These are phyloP conservation scores for Rana temporaria DNA, from an alignment of 2,113 vertebrate species.

Conservation along the genomic window DNA sequence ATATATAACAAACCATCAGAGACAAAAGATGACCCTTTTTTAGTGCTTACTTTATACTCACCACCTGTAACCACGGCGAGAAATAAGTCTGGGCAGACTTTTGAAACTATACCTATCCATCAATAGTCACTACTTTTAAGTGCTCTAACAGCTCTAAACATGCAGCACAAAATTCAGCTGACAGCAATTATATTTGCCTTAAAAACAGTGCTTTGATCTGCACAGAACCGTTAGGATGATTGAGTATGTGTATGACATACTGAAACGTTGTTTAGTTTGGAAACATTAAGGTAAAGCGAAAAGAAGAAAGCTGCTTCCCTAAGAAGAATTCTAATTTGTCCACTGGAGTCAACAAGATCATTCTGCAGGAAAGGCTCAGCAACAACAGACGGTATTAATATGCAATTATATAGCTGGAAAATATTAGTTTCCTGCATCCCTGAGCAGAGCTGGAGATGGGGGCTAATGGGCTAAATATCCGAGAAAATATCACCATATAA, in stretches of 20 bases:
- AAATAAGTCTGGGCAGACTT: background rate
- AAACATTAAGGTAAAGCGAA: conserved; percentile 24
- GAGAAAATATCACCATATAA: background rate
- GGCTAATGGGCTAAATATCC: background rate
- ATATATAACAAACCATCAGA: background rate
- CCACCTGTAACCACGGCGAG: background rate
- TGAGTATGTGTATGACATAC: conserved; percentile 14
- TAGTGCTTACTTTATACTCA: background rate
- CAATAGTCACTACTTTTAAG: conserved; percentile 33
- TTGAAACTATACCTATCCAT: conserved; percentile 4
- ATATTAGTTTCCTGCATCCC: background rate
- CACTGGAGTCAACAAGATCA: conserved; percentile 34
- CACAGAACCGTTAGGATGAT: conserved; percentile 38
- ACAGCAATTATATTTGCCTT: conserved; percentile 43
- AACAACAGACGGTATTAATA: conserved; percentile 8
- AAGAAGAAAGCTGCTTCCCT: background rate
- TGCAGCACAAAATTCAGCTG: conserved; percentile 20
- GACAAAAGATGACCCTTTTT: background rate
- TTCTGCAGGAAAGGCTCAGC: background rate
- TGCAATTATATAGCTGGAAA: conserved; percentile 22
- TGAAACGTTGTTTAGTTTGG: conserved; percentile 22
- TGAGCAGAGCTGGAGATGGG: background rate
- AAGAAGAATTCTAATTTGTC: conserved; percentile 39
- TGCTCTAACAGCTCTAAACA: conserved; percentile 7
- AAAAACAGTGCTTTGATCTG: conserved; percentile 41